These are phyloP conservation scores for Eulithis prunata DNA, from an alignment of 2,888 invertebrate species.

Conservation along the genomic window DNA sequence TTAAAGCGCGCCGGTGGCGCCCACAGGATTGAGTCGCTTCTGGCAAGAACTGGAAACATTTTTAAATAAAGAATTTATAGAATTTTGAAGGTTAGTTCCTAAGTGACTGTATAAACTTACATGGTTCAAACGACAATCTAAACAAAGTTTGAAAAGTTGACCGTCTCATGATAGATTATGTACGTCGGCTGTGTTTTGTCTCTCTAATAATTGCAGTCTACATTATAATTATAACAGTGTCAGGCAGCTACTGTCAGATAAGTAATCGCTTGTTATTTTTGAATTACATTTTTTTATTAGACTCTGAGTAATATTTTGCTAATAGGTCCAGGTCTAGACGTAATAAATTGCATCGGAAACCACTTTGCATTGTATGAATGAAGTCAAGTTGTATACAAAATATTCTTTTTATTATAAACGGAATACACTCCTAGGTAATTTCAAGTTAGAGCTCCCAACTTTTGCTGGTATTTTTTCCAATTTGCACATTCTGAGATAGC, in stretches of 20 bases:
- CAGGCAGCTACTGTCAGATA: slow-evolving; percentile 15
- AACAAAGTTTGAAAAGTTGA: no score
- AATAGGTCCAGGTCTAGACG: background rate
- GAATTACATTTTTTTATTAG: background rate
- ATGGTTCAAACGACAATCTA: no score
- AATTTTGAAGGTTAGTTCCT: no score
- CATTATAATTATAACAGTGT: slow-evolving; percentile 26
- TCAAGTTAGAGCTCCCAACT: no score
- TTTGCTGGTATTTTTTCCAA: background rate
- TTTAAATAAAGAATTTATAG: background rate
- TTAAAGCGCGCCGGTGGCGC: slow-evolving; percentile 47
- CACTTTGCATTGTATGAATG: background rate
- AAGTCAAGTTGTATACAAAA: no score
- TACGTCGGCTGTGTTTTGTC: background rate
- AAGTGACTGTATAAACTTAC: no score
- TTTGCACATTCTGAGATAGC: slow-evolving; percentile 9
- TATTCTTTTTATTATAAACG: no score
- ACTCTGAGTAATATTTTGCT: slow-evolving; percentile 12
- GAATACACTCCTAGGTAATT: no score
- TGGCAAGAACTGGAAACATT: slow-evolving; percentile 7
- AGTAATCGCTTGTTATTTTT: slow-evolving; percentile 9
- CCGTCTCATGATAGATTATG: no score
- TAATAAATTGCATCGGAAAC: background rate
- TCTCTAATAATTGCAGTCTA: slow-evolving; percentile 9
- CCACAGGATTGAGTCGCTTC: slow-evolving; percentile 41